A percentile compares a stretch with the other conserved stretches of the same genome.
These are phyloP conservation scores for Pavo muticus DNA, from an alignment of 2,113 vertebrate species.

Conservation along the genomic window DNA sequence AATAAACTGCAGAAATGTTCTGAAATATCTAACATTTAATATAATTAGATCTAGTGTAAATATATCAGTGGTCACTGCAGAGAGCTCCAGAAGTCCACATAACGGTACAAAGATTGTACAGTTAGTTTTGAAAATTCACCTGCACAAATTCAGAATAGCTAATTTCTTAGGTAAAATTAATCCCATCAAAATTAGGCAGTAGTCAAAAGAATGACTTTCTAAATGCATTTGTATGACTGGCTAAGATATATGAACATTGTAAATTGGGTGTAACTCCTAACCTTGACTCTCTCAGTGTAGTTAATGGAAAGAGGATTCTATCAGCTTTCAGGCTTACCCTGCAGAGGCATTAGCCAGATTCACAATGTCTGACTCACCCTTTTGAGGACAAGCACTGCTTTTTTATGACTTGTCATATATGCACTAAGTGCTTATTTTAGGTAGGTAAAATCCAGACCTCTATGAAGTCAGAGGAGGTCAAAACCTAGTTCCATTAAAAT, in stretches of 20 bases:
- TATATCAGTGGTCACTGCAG: not conserved
- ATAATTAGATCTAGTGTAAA: not conserved
- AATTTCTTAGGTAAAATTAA: not conserved
- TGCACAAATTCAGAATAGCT: not conserved
- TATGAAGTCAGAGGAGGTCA: not conserved
- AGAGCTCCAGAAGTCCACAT: fast-evolving
- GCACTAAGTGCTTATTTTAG: not conserved
- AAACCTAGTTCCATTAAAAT: not conserved
- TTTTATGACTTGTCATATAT: not conserved
- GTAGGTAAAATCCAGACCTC: not conserved
- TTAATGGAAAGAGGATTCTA: not conserved
- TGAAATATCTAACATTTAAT: not conserved
- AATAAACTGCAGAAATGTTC: not conserved
- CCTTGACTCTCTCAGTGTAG: not conserved
- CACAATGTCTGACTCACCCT: not conserved
- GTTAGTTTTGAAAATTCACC: not conserved
- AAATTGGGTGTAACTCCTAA: not conserved
- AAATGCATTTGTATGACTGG: not conserved
- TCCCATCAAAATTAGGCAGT: not conserved
- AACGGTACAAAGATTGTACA: not conserved
- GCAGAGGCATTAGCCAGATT: not conserved
- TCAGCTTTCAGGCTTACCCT: not conserved
- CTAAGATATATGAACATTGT: not conserved
- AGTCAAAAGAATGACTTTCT: not conserved
- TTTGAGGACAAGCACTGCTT: not conserved